Percentiles rank a stretch among this genome's conserved stretches.
These are phyloP conservation scores for Pandemis cinnamomeana DNA, from an alignment of 2,888 invertebrate species.

Conservation along the genomic window DNA sequence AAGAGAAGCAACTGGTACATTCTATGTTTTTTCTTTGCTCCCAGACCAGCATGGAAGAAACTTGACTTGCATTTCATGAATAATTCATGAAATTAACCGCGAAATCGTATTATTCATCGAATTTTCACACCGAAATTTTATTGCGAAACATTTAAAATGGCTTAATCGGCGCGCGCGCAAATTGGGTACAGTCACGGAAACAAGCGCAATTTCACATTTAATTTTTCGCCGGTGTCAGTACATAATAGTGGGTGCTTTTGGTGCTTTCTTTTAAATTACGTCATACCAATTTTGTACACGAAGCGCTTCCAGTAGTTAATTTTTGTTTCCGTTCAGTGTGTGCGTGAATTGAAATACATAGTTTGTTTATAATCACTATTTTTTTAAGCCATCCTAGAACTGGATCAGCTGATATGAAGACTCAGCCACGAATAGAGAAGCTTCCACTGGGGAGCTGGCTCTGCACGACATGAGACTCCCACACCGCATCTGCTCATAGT, in stretches of 20 bases:
- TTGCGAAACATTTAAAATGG: slow-evolving; percentile 39
- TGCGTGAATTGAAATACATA: too few species aligned
- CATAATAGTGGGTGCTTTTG: background rate
- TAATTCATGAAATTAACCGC: slow-evolving; percentile 31
- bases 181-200: slow-evolving; percentile 54
- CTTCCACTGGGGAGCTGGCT: too few species aligned
- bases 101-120: slow-evolving; percentile 37
- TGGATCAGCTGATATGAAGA: too few species aligned
- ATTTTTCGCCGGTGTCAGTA: slow-evolving; percentile 4
- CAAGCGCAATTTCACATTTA: slow-evolving; percentile 44
- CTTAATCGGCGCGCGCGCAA: slow-evolving; percentile 43
- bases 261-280: slow-evolving; percentile 41
- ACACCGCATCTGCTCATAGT: too few species aligned
- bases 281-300: slow-evolving; percentile 7
- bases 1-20: too few species aligned
- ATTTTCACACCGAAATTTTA: slow-evolving; percentile 38
- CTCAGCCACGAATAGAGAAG: too few species aligned
- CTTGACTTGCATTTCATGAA: slow-evolving; percentile 18
- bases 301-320: slow-evolving; percentile 17
- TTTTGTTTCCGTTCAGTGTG: background rate
- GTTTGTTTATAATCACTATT: too few species aligned
- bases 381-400: too few species aligned
- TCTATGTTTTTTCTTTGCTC: too few species aligned
- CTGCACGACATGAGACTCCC: too few species aligned
- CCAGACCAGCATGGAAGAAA: too few species aligned